Base-by-base conservation (phyloP, 1,140 invertebrate genomes). In the Cotesia chilonis region DNA sequence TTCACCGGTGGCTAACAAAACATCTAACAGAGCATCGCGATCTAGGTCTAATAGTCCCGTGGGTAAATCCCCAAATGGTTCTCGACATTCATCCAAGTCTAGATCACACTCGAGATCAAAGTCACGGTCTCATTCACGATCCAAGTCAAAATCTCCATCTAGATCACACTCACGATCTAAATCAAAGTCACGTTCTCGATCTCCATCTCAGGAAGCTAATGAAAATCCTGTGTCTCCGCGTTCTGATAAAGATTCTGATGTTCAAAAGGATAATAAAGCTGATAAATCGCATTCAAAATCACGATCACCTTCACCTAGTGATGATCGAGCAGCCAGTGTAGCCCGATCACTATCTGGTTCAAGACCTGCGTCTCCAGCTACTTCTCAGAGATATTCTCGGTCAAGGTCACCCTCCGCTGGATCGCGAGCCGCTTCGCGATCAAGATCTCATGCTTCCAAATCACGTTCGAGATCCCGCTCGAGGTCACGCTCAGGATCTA, bases 381-480 rank as follows among this genome's bases (percentile, higher is more conserved):
- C 28, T 37, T 74, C 72, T 10, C 66, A 36, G 47, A 51, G 47
- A 52, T 47, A 14, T 47, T 78, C 77, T 9, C 68, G 60, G 12
- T 68, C 72, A 59, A 70, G 71, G 74, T 74, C 74, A 54, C 37
- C 59, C 12, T 65, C 63, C 12, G 60, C 36, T 14, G 38, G 35
- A 35, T 65, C 63, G 3, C 12, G 35, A 37, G 63, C 63, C 9
- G 60, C 60, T 36, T 61, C 63, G 9, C 41, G 41, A 47, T 47
- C 41, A 47, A 47, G 41, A 47, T 47, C 41, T 9, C 41, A 10
- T 47, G 10, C 41, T 20, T 82, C 82, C n/a, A 70, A 68, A 74
- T 81, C 78, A 41, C 51, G 80, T 59, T 86, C 84, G 3, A 77
- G 82, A 73, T 82, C 82, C 51, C 76, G 76, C 1, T 83, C 7